Base-by-base conservation (phyloP, 2,113 vertebrate species). In the Prionailurus bengalensis region DNA sequence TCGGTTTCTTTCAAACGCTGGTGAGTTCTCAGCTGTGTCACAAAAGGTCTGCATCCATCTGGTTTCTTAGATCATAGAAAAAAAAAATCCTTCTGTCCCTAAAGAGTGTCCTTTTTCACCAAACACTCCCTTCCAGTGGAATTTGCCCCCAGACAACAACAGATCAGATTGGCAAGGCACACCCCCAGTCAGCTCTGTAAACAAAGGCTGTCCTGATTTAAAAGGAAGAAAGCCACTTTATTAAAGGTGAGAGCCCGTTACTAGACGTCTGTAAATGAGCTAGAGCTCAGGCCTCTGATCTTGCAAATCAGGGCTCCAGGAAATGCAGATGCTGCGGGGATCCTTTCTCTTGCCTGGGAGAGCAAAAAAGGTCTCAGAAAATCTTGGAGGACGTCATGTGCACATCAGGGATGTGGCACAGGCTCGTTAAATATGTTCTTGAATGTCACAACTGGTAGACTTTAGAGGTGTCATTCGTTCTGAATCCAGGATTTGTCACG, bases 221-320 rank as follows among this genome's bases (percentile, higher is more conserved):
- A 79, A 96, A 85, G 14, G 0, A 85, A 23, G 84, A 36, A 45
- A 79, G 79, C 29, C 10, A 8, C 70, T n/a, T 55, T 1, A 21
- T 11, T 13, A 70, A 95, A 91, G 97, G 96, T 85, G 97, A 83
- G 93, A 98, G 85, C 94, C 88, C 97, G 95, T 96, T 97, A 98
- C 96, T 45, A 95, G 97, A 97, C 63, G 91, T 84, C 81, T 85
- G 96, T 93, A 93, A 31, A 4, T 1, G 42, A 48, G 42, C 31
- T 0, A 74, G 58, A 68, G 7, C 17, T 31, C 89, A 16, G 65
- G 27, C 66, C 82, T 94, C 76, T 53, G 91, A 68, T 76, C 78
- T 82, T 39, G 45, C 89, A 73, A 17, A 80, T 76, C 4, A 53
- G 17, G 55, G 27, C 58, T 84, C 73, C 27, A 11, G n/a, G 71